Evolutionary conservation across 2,113 vertebrate species (phyloP).

Genomic region (Neomonachus schauinslandi): DNA sequence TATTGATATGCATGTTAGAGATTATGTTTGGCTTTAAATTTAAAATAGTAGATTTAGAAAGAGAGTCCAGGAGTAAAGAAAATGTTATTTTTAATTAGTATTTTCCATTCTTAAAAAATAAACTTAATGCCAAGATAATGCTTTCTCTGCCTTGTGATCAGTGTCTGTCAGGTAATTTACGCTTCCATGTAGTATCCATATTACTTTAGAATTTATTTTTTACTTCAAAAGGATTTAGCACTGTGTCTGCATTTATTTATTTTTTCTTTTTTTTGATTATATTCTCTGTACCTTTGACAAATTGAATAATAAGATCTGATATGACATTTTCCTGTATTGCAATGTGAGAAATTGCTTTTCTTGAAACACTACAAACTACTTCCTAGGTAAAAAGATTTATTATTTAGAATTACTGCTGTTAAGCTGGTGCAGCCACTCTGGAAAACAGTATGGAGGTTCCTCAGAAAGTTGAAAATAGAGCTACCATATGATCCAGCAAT

Average conservation of each 20-base stretch:
- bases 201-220: not conserved
- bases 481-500: too few species aligned
- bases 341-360: constrained; percentile 10
- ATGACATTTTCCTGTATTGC: not conserved
- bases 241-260: not conserved
- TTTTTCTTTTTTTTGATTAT: not conserved
- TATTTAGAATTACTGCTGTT: not conserved
- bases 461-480: too few species aligned
- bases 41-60: not conserved
- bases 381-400: not conserved
- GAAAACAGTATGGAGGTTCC: too few species aligned
- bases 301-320: not conserved
- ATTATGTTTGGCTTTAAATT: constrained; percentile 16
- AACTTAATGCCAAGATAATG: not conserved
- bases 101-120: constrained; percentile 35
- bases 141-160: not conserved
- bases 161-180: not conserved
- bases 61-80: not conserved
- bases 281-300: not conserved
- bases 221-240: not conserved
- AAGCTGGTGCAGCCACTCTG: too few species aligned
- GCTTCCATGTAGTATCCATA: not conserved
- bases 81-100: not conserved
- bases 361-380: not conserved
- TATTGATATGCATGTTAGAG: not conserved